Evolutionary conservation across 2,888 invertebrate genomes (phyloP).

Genomic region (Nomada ferruginata): DNA sequence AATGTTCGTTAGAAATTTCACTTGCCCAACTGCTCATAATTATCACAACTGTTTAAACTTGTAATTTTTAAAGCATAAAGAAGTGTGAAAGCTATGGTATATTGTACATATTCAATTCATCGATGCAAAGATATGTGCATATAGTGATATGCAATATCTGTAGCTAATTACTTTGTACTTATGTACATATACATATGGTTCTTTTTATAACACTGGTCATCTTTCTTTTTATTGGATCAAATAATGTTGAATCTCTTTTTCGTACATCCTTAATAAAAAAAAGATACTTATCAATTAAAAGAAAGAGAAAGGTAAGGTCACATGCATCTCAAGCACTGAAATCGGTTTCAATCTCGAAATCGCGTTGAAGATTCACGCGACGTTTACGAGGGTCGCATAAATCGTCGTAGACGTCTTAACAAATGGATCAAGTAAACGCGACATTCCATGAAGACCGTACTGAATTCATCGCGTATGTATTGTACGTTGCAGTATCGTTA

Average conservation of each 20-base stretch:
- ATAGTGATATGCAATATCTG: no score
- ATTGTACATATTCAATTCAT: not conserved
- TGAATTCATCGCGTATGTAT: slow-evolving; percentile 31
- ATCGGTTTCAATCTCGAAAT: slow-evolving; percentile 28
- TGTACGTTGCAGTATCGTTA: slow-evolving; percentile 57
- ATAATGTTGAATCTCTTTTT: no score
- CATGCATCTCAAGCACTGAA: not conserved
- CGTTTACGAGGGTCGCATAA: slow-evolving; percentile 35
- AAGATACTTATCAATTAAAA: not conserved
- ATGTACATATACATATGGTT: no score
- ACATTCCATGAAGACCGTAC: slow-evolving; percentile 35
- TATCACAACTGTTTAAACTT: not conserved
- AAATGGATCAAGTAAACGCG: slow-evolving; percentile 54
- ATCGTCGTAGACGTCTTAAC: slow-evolving; percentile 50
- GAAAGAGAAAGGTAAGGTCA: no score
- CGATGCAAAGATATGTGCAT: no score
- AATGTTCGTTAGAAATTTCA: not conserved
- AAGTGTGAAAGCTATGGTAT: not conserved
- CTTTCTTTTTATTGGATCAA: no score
- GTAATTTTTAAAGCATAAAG: not conserved
- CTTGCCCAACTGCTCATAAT: not conserved
- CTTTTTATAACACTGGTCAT: no score
- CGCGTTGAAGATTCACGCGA: slow-evolving; percentile 28
- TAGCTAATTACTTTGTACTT: no score
- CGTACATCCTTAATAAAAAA: not conserved